phyloP scores from a whole-genome alignment of 2,888 invertebrate genomes.

The Notodromas monacha region DNA sequence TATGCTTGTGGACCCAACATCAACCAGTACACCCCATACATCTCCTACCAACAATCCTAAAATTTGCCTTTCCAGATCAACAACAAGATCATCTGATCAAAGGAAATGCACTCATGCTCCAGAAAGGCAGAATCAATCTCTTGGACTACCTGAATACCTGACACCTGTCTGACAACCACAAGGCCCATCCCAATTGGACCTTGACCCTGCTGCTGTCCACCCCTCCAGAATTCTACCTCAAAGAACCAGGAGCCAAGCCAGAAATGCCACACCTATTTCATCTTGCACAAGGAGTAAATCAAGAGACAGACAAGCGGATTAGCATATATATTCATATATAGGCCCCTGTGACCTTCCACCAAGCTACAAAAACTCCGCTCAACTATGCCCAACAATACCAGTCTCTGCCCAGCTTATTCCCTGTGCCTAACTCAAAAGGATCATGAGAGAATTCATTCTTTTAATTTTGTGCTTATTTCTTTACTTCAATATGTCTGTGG shows the following conservation, averaged over 20 bases:
- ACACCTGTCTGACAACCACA: constrained; percentile 1
- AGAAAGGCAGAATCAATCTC: constrained; percentile 2
- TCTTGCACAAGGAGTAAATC: constrained; percentile 4
- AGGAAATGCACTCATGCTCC: constrained; percentile 1
- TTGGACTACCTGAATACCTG: constrained; percentile 4
- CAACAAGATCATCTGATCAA: constrained; percentile 1
- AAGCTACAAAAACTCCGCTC: constrained; percentile 1
- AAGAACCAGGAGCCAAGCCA: constrained; percentile 4
- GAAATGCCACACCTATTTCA: constrained; percentile 4
- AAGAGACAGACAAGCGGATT: constrained; percentile 2
- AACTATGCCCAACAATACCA: constrained; percentile 4
- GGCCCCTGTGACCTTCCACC: constrained; percentile 2
- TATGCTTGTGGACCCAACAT: constrained; percentile 1
- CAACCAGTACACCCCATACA: constrained; percentile 4
- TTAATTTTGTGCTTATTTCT: constrained; percentile 4
- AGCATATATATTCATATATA: constrained; percentile 4
- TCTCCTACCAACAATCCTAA: constrained; percentile 4
- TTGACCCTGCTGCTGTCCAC: constrained; percentile 1
- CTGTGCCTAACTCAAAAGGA: constrained; percentile 1
- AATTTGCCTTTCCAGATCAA: constrained; percentile 1
- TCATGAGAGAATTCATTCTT: constrained; percentile 4
- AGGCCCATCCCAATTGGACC: constrained; percentile 4
- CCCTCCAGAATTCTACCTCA: constrained; percentile 4
- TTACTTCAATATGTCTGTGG: constrained; percentile 4
- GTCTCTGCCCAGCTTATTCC: constrained; percentile 1